These are phyloP conservation scores for Rhegmatorhina hoffmannsi DNA, from an alignment of 2,113 vertebrate species.

Conservation along the genomic window DNA sequence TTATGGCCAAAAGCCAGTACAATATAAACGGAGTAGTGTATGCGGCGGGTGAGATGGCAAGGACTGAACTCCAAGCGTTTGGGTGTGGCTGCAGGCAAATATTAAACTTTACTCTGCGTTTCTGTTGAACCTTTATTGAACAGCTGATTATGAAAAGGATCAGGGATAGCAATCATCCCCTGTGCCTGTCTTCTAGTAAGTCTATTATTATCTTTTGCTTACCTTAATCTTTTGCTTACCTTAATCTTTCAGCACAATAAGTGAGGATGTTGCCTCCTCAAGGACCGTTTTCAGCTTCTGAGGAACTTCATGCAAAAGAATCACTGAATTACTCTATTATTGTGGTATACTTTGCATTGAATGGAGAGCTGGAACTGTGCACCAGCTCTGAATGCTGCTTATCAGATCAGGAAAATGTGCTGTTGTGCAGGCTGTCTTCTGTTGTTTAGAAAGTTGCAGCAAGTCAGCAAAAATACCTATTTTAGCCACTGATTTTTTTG, in stretches of 20 bases:
- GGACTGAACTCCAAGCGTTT: not conserved
- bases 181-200: not conserved
- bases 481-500: slow-evolving; percentile 21
- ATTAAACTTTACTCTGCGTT: not conserved
- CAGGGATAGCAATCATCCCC: not conserved
- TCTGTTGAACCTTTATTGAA: not conserved
- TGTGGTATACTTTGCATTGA: not conserved
- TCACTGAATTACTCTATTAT: not conserved
- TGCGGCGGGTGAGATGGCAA: not conserved
- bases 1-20: slow-evolving; percentile 54
- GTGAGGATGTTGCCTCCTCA: not conserved
- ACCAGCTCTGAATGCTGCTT: not conserved
- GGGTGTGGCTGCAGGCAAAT: not conserved
- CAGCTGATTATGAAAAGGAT: not conserved
- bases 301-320: not conserved
- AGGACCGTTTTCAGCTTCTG: not conserved
- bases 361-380: not conserved
- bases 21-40: not conserved
- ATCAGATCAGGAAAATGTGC: not conserved
- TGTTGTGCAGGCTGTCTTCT: slow-evolving; percentile 19
- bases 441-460: slow-evolving; percentile 16
- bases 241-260: not conserved
- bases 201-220: slow-evolving; percentile 10
- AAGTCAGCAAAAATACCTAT: not conserved
- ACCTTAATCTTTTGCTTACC: slow-evolving; percentile 19